Evolutionary conservation across 92 coral and sea anemone species (phyloP).

Genomic region (Phymanthus crucifer): DNA sequence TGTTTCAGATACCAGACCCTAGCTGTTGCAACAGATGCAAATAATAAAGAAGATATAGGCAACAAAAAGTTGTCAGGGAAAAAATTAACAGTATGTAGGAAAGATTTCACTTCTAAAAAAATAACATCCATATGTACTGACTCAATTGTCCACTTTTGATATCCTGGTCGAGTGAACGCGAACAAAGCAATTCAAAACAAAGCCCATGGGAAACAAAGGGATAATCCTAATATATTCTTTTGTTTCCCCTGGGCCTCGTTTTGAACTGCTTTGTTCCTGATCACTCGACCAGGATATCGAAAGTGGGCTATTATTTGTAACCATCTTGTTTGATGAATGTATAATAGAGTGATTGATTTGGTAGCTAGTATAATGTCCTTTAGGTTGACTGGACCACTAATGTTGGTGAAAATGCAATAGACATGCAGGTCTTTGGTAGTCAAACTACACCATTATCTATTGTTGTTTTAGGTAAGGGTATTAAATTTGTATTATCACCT

Average conservation of each 20-base stretch:
- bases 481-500: neutral
- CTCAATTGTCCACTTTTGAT: too few relatives aligned
- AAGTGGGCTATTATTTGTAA: neutral
- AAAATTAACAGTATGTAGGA: constrained; percentile 72
- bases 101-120: neutral
- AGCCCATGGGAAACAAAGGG: too few relatives aligned
- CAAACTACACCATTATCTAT: constrained; percentile 73
- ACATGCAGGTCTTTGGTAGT: constrained; percentile 67
- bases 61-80: constrained; percentile 90
- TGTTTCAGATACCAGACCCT: constrained; percentile 89
- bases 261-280: too few relatives aligned
- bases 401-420: constrained; percentile 91
- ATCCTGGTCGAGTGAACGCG: too few relatives aligned
- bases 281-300: too few relatives aligned
- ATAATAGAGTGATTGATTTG: neutral
- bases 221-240: too few relatives aligned
- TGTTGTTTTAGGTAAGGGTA: constrained; percentile 74
- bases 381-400: constrained; percentile 83
- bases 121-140: too few relatives aligned
- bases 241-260: too few relatives aligned
- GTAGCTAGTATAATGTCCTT: neutral
- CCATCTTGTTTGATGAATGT: too few relatives aligned
- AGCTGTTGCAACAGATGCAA: constrained; percentile 98
- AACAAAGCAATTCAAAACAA: too few relatives aligned
- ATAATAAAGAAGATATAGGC: constrained; percentile 84